Evolutionary conservation across 2,888 invertebrate species (phyloP).

Genomic region (Galeopsomyia nigrocyanea): DNA sequence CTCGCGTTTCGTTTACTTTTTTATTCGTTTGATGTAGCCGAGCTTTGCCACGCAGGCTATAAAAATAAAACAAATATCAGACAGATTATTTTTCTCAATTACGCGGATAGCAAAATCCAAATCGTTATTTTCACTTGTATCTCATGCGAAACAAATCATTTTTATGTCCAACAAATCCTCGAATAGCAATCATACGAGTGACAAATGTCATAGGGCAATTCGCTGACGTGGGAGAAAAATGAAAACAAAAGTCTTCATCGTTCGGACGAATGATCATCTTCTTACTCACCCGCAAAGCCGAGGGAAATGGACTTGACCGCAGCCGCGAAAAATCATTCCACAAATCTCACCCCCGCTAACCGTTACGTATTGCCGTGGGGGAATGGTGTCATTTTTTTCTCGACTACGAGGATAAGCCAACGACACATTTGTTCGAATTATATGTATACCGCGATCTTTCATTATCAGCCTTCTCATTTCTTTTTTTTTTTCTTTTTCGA

Average conservation of each 20-base stretch:
- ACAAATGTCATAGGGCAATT: neutral
- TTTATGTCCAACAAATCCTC: neutral
- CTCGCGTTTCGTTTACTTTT: slow-evolving; percentile 10
- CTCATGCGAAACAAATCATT: neutral
- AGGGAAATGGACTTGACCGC: too few species aligned
- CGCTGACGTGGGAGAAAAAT: neutral
- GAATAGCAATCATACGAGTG: neutral
- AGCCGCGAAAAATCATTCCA: slow-evolving; percentile 42
- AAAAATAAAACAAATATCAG: neutral
- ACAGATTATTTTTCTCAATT: neutral
- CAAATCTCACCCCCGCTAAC: slow-evolving; percentile 65
- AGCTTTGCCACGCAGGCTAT: too few species aligned
- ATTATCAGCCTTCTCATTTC: slow-evolving; percentile 59
- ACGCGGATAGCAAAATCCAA: neutral
- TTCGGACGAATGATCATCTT: neutral
- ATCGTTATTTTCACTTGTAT: neutral
- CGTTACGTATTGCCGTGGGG: slow-evolving; percentile 66
- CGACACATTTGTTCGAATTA: slow-evolving; percentile 68
- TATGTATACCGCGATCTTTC: slow-evolving; percentile 65
- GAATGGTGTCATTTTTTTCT: slow-evolving; percentile 61
- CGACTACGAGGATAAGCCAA: slow-evolving; percentile 67
- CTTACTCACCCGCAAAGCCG: neutral
- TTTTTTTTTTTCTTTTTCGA: slow-evolving; percentile 5
- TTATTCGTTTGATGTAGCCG: neutral
- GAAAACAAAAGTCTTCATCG: neutral